These are phyloP conservation scores for Phalacrocorax brasilianus DNA, from an alignment of 2,113 vertebrate species.

Conservation along the genomic window DNA sequence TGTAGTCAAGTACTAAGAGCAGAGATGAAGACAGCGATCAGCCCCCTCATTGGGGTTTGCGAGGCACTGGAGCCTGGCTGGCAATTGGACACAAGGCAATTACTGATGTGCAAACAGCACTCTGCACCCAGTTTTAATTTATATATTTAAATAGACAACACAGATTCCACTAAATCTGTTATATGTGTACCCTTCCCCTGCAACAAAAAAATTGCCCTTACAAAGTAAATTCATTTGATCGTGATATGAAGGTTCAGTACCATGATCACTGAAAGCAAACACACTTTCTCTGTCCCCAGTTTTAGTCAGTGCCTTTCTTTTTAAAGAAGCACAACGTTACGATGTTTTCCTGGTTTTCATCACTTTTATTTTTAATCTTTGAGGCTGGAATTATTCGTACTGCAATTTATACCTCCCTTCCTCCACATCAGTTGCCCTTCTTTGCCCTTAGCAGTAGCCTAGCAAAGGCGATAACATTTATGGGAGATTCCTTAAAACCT, in stretches of 20 bases:
- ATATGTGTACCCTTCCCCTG: background rate
- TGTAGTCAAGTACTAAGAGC: background rate
- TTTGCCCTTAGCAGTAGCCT: background rate
- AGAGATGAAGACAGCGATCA: background rate
- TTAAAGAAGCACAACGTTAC: background rate
- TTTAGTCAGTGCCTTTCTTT: background rate
- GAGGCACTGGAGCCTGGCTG: background rate
- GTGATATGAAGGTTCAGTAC: background rate
- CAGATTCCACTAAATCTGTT: background rate
- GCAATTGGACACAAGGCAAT: background rate
- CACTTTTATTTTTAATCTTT: background rate
- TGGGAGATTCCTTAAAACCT: background rate
- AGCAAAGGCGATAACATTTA: background rate
- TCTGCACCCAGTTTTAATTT: conserved; percentile 3
- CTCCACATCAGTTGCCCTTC: background rate
- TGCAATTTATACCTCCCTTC: background rate
- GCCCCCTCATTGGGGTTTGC: background rate
- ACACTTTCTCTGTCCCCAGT: background rate
- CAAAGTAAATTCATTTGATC: background rate
- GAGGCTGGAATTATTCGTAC: background rate
- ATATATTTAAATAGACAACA: conserved; percentile 35
- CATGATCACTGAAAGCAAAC: background rate
- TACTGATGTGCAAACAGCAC: conserved; percentile 3
- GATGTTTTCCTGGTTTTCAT: background rate
- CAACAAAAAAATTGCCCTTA: conserved; percentile 14